Evolutionary conservation across 2,888 invertebrate species (phyloP), one percentile per base, ranked within the genome.

Genomic region (Fragum sueziense): DNA sequence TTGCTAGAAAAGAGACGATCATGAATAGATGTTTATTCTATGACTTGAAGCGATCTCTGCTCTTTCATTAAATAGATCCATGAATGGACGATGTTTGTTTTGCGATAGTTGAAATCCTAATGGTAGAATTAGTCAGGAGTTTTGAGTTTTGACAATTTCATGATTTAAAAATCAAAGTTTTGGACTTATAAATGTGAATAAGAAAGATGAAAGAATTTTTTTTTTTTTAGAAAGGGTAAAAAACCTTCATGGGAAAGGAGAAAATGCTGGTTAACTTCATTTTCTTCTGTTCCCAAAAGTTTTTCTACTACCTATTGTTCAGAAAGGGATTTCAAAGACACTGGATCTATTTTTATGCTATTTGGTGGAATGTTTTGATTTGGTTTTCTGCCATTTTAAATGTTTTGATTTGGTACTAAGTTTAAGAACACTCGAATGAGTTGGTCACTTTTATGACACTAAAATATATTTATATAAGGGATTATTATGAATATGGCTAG

Each of bases 21-120:
- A 33, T 80, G 80, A 80, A 73, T 54, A 47, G 62, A 29, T 80
- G 72, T 80, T 80, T 80, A 80, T 76, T 80, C 76, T 73, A 70
- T 65, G 80, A 76, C 76, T 71, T 20, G 17, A 70, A 73, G 73
- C 61, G 74, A 80, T 80, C 80, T 51, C 25, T 9, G 70, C 69
- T 68, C 31, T 79, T 70, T 73, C 73, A 70, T 68, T 25, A 37
- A 31, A 57, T 65, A 59, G 69, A 31, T 65, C 70, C 69, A 62
- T 76, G 70, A 69, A 80, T 65, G 62, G 65, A 69, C 33, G 37
- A 76, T 80, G 73, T 80, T 80, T 76, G 73, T 76, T 80, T 62
- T 80, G 70, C 41, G 76, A 76, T 73, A 76, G 73, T 27, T n/a
- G 52, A 25, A 62, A 51, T 6, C 70, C 41, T 73, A 68, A 70